Conservation (phyloP, 2,797 vertebrate genomes). For the Etheostoma nigrum region DNA sequence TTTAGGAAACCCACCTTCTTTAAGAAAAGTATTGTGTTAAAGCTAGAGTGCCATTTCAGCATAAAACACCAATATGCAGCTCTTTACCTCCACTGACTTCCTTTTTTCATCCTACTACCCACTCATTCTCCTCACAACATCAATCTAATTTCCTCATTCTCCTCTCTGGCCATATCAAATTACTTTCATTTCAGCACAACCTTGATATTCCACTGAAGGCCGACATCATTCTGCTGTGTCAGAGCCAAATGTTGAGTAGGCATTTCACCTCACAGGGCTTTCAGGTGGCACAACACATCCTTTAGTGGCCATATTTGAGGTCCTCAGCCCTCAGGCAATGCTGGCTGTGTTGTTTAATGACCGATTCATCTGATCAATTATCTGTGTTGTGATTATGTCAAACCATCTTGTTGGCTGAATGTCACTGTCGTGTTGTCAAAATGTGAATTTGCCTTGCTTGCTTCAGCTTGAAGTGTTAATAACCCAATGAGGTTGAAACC, state of each 20-base stretch:
- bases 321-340: slow-evolving; percentile 22
- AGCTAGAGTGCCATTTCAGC: slow-evolving; percentile 43
- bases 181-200: slow-evolving; percentile 71
- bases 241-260: slow-evolving; percentile 61
- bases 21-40: slow-evolving; percentile 36
- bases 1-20: slow-evolving; percentile 13
- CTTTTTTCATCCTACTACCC: slow-evolving; percentile 41
- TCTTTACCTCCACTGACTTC: slow-evolving; percentile 44
- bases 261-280: slow-evolving; percentile 54
- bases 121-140: slow-evolving; percentile 60
- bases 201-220: slow-evolving; percentile 69
- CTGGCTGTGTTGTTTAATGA: slow-evolving; percentile 17
- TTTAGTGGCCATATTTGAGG: slow-evolving; percentile 37
- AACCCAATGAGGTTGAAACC: neutral
- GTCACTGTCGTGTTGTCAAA: slow-evolving; percentile 1
- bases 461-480: neutral
- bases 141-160: slow-evolving; percentile 66
- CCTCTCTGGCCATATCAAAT: slow-evolving; percentile 64
- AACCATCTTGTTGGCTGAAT: slow-evolving; percentile 13
- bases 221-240: slow-evolving; percentile 67
- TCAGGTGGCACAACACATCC: slow-evolving; percentile 51
- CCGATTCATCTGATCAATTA: slow-evolving; percentile 34
- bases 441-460: neutral
- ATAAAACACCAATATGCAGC: slow-evolving; percentile 50
- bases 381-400: slow-evolving; percentile 14